Conservation (phyloP, 2,797 vertebrate genomes). For the Sylvia borin region DNA sequence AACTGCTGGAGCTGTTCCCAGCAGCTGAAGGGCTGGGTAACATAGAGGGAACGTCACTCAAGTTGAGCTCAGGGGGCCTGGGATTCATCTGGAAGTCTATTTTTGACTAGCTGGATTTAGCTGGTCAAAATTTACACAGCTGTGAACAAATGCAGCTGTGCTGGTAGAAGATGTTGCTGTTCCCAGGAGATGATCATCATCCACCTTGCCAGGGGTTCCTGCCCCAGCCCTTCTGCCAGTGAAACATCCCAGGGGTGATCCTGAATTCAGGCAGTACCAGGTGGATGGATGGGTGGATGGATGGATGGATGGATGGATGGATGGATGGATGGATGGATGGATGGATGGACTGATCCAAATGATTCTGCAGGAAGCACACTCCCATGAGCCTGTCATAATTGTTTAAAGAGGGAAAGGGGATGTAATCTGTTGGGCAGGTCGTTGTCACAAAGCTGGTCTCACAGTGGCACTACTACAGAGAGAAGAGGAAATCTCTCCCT, state of each 20-base stretch:
- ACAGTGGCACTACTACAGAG: background rate
- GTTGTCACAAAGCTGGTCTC: background rate
- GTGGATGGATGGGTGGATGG: background rate
- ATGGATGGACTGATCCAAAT: background rate
- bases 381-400: background rate
- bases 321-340: background rate
- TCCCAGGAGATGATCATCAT: constrained; percentile 4
- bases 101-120: constrained; percentile 49
- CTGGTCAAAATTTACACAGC: constrained; percentile 44
- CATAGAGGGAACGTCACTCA: background rate
- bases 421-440: background rate
- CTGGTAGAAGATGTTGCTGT: constrained; percentile 8
- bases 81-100: constrained; percentile 31
- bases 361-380: background rate
- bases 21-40: constrained; percentile 5
- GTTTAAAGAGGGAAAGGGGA: background rate
- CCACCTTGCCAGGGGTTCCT: background rate
- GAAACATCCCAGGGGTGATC: background rate
- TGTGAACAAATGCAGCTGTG: constrained; percentile 37
- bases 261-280: background rate
- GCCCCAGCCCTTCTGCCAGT: background rate
- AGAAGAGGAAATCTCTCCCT: background rate
- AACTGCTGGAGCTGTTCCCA: constrained; percentile 18
- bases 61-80: constrained; percentile 16
- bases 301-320: background rate